Evolutionary conservation across 2,888 invertebrate species (phyloP).

Genomic region (Ectropis crepuscularia): DNA sequence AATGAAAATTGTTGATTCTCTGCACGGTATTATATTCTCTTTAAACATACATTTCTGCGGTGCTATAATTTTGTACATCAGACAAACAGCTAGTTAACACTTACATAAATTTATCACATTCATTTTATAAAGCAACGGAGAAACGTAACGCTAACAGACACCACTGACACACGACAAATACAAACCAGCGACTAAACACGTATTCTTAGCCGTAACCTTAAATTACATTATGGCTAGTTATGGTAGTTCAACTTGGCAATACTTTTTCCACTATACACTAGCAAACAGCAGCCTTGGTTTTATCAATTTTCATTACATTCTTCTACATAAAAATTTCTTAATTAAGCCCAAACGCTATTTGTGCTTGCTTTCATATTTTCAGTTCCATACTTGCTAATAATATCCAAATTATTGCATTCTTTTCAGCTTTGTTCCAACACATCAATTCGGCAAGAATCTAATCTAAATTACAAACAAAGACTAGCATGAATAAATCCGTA

Average conservation of each 20-base stretch:
- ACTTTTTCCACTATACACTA: conserved; percentile 54
- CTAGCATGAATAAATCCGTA: conserved; percentile 53
- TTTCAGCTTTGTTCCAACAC: conserved; percentile 17
- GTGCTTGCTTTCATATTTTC: conserved; percentile 39
- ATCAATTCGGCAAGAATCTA: conserved; percentile 21
- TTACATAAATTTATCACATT: conserved; percentile 46
- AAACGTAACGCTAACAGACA: conserved; percentile 35
- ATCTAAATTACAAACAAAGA: conserved; percentile 37
- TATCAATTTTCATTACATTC: conserved; percentile 52
- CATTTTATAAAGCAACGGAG: conserved; percentile 42
- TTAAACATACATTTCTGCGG: conserved; percentile 42
- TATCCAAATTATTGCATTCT: conserved; percentile 19
- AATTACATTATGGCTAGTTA: conserved; percentile 33
- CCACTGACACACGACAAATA: conserved; percentile 41
- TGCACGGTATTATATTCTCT: conserved; percentile 1
- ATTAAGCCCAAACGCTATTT: conserved; percentile 40
- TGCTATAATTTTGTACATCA: conserved; percentile 61
- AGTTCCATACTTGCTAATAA: conserved; percentile 29
- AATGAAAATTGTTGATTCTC: not conserved
- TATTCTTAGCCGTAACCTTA: conserved; percentile 34
- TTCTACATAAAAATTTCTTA: conserved; percentile 45
- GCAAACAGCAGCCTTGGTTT: conserved; percentile 68
- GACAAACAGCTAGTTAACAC: conserved; percentile 50
- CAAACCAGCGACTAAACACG: conserved; percentile 39
- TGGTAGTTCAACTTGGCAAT: conserved; percentile 50